Conservation (phyloP, 1,140 invertebrate species). For the Aphelenchoides fujianensis region DNA sequence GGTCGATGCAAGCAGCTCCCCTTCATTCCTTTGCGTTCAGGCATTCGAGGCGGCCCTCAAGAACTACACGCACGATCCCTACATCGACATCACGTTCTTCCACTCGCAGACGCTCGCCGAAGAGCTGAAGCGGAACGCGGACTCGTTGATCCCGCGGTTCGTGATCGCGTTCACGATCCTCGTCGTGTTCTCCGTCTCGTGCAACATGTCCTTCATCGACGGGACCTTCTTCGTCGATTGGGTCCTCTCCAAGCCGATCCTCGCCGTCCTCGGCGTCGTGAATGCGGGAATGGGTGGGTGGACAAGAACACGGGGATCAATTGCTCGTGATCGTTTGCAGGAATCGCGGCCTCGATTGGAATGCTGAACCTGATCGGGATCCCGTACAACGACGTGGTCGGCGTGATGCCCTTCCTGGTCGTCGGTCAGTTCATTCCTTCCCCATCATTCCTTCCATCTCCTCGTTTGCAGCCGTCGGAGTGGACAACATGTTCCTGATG, state of each 20-base stretch:
- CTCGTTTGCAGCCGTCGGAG: conserved; percentile 64
- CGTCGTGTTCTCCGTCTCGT: conserved; percentile 55
- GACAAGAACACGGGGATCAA: no score
- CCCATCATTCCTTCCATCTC: conserved; percentile 8
- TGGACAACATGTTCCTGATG: conserved; percentile 68
- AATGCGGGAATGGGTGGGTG: conserved; percentile 85
- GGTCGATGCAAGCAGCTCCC: conserved; percentile 14
- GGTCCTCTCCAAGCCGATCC: conserved; percentile 60
- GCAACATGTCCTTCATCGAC: conserved; percentile 54
- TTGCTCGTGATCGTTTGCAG: no score
- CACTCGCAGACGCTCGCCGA: conserved; percentile 58
- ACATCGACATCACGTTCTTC: conserved; percentile 54
- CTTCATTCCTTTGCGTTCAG: conserved; percentile 38
- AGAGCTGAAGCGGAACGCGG: conserved; percentile 59
- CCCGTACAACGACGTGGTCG: conserved; percentile 62
- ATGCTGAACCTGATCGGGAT: conserved; percentile 82
- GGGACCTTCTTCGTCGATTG: conserved; percentile 55
- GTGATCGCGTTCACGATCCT: conserved; percentile 55
- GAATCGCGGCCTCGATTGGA: conserved; percentile 83
- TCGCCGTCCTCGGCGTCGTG: conserved; percentile 70
- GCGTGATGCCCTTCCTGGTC: conserved; percentile 61
- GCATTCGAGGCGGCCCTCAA: conserved; percentile 51
- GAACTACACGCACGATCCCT: conserved; percentile 44
- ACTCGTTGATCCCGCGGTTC: conserved; percentile 55
- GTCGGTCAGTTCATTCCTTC: conserved; percentile 49